Base-by-base conservation (phyloP, 1,140 invertebrate species). In the Dolichoris vasculosae region DNA sequence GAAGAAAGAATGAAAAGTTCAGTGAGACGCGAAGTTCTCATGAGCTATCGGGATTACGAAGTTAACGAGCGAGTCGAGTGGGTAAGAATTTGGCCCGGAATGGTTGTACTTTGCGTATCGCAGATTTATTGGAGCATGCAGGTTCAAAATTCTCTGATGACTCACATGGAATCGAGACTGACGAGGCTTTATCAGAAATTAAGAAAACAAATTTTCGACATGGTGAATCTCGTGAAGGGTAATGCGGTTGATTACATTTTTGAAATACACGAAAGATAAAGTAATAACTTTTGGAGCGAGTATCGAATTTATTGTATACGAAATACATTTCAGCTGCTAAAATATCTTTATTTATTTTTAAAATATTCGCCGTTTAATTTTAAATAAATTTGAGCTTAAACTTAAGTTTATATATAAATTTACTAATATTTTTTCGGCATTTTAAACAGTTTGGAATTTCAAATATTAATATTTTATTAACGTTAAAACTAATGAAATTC, bases 41-140 rank as follows among this genome's bases (percentile, higher is more conserved):
- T 96, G 90, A 96, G 97, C 84, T 95, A 96, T 87, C 94, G 94
- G 23, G 95, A 96, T 86, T 98, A 97, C 91, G 93, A 94, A 13
- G 94, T 94, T 55, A 94, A 94, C 4, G 91, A 93, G 20, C 94
- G 97, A 83, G 94, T 93, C 0, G 93, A 96, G 30, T 98, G 98
- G 97, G 96, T 98, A 0, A 92, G 94, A 67, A 94, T 94, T 38
- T 98, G 97, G 97, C 97, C 97, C 67, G 97, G 98, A 48, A 98
- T 99, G 95, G 95, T 97, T n/a, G 94, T 96, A 0, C 93, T 99
- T 6, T 96, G 97, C 88, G 96, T 98, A 26, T 96, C 97, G 0
- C 97, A 97, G 93, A 96, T 98, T 79, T 98, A 96, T 91, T 99
- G 98, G 98, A 98, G 97, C 8, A 91, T 95, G 2, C 96, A 96